Evolutionary conservation across 2,888 invertebrate genomes (phyloP).

Genomic region (Drosophila pseudotakahashii): DNA sequence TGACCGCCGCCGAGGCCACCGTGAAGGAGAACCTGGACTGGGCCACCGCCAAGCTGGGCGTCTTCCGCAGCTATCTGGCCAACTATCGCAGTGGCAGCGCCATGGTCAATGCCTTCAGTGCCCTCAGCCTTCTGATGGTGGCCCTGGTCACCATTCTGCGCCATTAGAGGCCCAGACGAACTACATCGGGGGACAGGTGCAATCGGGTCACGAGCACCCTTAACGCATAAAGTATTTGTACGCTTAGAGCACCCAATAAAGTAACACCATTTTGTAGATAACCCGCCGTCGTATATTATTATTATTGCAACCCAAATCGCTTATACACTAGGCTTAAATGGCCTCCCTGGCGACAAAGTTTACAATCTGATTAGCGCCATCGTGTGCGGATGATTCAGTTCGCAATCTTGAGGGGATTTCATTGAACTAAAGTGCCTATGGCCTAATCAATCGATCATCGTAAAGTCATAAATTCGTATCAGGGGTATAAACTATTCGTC

Average conservation of each 20-base stretch:
- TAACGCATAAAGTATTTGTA: conserved; percentile 50
- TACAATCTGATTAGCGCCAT: conserved; percentile 26
- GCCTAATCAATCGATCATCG: conserved; percentile 7
- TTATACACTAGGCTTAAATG: conserved; percentile 18
- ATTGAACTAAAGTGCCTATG: conserved; percentile 9
- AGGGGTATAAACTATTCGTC: conserved; percentile 4
- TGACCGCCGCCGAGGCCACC: conserved; percentile 70
- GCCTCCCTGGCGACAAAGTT: conserved; percentile 36
- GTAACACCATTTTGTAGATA: conserved; percentile 41
- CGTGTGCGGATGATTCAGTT: conserved; percentile 22
- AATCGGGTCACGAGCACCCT: conserved; percentile 5
- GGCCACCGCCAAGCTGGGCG: conserved; percentile 67
- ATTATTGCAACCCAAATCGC: conserved; percentile 4
- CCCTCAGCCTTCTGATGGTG: conserved; percentile 60
- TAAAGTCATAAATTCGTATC: neutral
- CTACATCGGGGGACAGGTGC: conserved; percentile 10
- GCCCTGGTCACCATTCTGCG: conserved; percentile 53
- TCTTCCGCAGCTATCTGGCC: conserved; percentile 69
- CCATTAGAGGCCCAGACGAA: conserved; percentile 41
- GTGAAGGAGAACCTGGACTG: conserved; percentile 81
- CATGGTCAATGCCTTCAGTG: conserved; percentile 57
- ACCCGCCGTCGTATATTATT: conserved; percentile 23
- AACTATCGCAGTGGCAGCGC: conserved; percentile 55
- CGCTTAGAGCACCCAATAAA: conserved; percentile 23
- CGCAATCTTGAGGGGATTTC: conserved; percentile 14